phyloP scores from a whole-genome alignment of 2,113 vertebrate genomes.

The Psittacus erithacus region DNA sequence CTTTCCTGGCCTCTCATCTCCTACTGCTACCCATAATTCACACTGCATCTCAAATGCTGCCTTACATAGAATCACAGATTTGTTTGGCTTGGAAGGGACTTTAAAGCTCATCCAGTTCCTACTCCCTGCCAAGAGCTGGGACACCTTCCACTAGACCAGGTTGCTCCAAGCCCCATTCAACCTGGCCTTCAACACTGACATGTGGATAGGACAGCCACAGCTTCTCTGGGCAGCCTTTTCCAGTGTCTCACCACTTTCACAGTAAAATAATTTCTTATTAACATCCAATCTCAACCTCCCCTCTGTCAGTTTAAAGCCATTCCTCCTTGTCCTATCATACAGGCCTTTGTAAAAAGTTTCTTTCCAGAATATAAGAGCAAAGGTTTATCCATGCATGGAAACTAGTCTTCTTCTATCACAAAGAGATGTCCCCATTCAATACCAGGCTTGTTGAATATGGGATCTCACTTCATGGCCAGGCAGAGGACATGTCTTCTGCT shows the following conservation, averaged over 20 bases:
- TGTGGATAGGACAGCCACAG: background rate
- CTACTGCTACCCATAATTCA: background rate
- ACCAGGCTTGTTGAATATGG: background rate
- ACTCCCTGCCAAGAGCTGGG: background rate
- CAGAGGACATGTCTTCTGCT: fast-evolving
- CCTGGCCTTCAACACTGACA: background rate
- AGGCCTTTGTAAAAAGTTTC: background rate
- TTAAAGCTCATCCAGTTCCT: background rate
- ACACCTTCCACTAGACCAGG: background rate
- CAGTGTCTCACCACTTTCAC: background rate
- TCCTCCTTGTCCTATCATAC: background rate
- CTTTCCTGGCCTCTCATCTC: background rate
- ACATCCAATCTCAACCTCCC: background rate
- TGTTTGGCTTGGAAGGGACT: background rate
- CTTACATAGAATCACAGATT: background rate
- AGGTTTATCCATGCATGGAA: fast-evolving
- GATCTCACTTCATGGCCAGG: background rate
- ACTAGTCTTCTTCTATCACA: background rate
- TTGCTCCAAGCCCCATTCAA: background rate
- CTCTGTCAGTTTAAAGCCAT: background rate
- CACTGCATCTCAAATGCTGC: fast-evolving
- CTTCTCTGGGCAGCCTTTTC: background rate
- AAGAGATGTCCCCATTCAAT: fast-evolving
- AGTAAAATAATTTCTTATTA: background rate
- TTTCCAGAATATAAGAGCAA: fast-evolving